A percentile compares a stretch with the other conserved stretches of the same genome.
These are phyloP conservation scores for Alces alces DNA, from an alignment of 2,113 vertebrate species.

Conservation along the genomic window DNA sequence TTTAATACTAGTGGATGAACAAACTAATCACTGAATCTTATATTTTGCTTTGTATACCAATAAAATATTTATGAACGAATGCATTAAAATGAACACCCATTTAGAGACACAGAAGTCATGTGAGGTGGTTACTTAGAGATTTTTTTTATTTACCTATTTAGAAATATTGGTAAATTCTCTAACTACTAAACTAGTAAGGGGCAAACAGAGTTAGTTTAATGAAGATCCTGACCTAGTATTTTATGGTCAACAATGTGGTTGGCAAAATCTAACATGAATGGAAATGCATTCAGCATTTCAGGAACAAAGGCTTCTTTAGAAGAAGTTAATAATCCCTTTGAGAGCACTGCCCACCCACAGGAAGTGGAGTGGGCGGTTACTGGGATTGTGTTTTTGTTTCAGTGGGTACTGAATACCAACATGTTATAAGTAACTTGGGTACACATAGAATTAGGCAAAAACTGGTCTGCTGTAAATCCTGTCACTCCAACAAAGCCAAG, in stretches of 20 bases:
- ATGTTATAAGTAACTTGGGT: background rate
- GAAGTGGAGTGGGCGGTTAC: slow-evolving; percentile 7
- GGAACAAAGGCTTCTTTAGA: slow-evolving; percentile 43
- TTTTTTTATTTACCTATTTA: background rate
- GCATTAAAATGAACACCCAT: background rate
- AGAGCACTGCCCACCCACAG: background rate
- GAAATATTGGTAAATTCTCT: background rate
- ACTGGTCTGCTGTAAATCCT: background rate
- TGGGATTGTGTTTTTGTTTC: slow-evolving; percentile 44
- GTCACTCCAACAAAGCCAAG: background rate
- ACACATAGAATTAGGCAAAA: background rate
- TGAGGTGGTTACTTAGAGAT: slow-evolving; percentile 2
- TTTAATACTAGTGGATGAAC: background rate
- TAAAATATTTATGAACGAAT: background rate
- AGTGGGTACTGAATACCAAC: slow-evolving; percentile 25
- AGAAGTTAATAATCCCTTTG: slow-evolving; percentile 45
- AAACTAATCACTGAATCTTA: background rate
- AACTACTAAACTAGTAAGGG: slow-evolving; percentile 11
- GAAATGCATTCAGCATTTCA: slow-evolving; percentile 44
- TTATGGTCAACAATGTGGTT: slow-evolving; percentile 10
- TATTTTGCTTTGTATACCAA: background rate
- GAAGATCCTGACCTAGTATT: slow-evolving; percentile 35
- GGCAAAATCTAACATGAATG: slow-evolving; percentile 13
- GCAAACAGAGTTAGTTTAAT: slow-evolving; percentile 5
- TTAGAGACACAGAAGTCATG: background rate